These are phyloP conservation scores for Pharmacophagus antenor DNA, from an alignment of 2,888 invertebrate species.

Conservation along the genomic window DNA sequence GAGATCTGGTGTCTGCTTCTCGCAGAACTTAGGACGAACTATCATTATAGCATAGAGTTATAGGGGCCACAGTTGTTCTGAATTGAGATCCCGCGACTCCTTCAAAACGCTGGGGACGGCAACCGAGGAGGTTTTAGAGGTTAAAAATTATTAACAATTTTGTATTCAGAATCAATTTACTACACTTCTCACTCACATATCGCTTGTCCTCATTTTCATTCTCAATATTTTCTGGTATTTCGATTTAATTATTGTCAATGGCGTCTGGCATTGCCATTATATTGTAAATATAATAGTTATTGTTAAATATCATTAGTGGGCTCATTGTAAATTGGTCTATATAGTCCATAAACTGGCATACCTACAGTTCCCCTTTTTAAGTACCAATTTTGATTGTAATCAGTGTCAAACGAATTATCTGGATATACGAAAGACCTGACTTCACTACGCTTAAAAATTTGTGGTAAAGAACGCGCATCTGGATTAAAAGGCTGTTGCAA, in stretches of 20 bases:
- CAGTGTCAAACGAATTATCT: constrained; percentile 51
- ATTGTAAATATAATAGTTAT: too few species aligned
- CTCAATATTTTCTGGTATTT: constrained; percentile 71
- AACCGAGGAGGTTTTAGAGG: too few species aligned
- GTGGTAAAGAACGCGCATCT: constrained; percentile 67
- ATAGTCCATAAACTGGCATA: constrained; percentile 68
- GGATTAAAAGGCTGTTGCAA: constrained; percentile 70
- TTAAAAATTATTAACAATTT: constrained; percentile 6
- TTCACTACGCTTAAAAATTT: constrained; percentile 62
- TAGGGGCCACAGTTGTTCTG: too few species aligned
- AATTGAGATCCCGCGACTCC: too few species aligned
- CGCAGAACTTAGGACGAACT: too few species aligned
- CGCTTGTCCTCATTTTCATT: constrained; percentile 84
- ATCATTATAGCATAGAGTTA: too few species aligned
- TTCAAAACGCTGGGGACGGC: too few species aligned
- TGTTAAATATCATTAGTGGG: constrained; percentile 56
- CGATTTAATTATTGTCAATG: constrained; percentile 81
- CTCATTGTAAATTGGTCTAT: constrained; percentile 62
- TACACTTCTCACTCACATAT: constrained; percentile 84
- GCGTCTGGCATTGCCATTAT: constrained; percentile 63
- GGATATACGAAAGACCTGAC: constrained; percentile 42
- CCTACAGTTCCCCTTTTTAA: constrained; percentile 78
- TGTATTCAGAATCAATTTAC: neutral
- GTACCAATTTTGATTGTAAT: constrained; percentile 57
- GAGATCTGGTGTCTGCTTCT: too few species aligned